A percentile compares a stretch with the other conserved stretches of the same genome.
These are phyloP conservation scores for Venturia canescens DNA, from an alignment of 1,140 invertebrate genomes.

Conservation along the genomic window DNA sequence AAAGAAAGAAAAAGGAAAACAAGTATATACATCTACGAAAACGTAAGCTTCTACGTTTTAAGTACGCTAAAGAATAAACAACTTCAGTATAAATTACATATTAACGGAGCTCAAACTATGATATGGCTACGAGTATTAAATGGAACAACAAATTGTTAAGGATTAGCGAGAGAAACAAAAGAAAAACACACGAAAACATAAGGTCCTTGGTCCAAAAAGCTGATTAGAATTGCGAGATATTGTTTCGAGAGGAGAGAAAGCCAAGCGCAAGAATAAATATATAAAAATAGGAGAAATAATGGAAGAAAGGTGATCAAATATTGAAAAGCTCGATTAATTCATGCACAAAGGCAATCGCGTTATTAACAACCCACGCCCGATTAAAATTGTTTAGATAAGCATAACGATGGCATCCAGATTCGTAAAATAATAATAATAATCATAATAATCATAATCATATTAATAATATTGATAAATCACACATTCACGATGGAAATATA, in stretches of 20 bases:
- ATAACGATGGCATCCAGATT: constrained; percentile 39
- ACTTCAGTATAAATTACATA: constrained; percentile 61
- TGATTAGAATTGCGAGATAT: constrained; percentile 26
- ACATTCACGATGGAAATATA: constrained; percentile 31
- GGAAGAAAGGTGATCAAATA: no score
- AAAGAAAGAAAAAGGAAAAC: constrained; percentile 61
- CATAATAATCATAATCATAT: constrained; percentile 43
- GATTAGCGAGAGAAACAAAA: constrained; percentile 32
- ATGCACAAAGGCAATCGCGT: constrained; percentile 66
- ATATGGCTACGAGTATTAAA: constrained; percentile 51
- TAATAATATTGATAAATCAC: constrained; percentile 47
- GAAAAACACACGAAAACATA: not conserved
- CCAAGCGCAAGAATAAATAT: constrained; percentile 51
- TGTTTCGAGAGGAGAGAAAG: constrained; percentile 12
- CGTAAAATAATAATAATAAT: constrained; percentile 13
- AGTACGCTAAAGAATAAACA: constrained; percentile 48
- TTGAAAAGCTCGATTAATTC: constrained; percentile 58
- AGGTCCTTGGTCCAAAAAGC: constrained; percentile 48
- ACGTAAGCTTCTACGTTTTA: constrained; percentile 49
- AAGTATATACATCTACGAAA: constrained; percentile 5
- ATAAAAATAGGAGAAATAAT: constrained; percentile 41
- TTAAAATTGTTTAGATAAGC: constrained; percentile 56
- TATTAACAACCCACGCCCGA: constrained; percentile 58
- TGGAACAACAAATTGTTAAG: constrained; percentile 43
- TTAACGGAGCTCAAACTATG: constrained; percentile 61